Base-by-base conservation (phyloP, 2,888 invertebrate genomes). In the Thera obeliscata region DNA sequence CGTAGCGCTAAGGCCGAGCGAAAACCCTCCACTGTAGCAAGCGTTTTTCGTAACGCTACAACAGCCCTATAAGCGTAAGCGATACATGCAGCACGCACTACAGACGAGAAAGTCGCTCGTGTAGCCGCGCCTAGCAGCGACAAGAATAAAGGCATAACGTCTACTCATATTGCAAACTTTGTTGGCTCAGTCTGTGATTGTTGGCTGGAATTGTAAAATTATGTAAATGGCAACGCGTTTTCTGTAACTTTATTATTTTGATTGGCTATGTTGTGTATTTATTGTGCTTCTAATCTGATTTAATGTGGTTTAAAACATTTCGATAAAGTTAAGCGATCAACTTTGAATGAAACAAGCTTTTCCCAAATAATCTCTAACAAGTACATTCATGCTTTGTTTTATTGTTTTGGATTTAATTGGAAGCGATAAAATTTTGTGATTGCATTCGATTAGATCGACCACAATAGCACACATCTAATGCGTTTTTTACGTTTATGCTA, bases 121-220 rank as follows among this genome's bases (percentile, higher is more conserved):
- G 62, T 63, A 50, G 35, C 43, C 56, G 56, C 35, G 35, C 56
- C 60, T 5, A 36, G 46, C 55, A 65, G 64, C 62, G 63, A 61
- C 62, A 74, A 71, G 71, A 73, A 71, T 73, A 71, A 73, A 74
- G 69, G 70, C 74, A 72, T 74, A 71, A 74, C 72, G 67, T 66
- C 68, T 68, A 69, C 71, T 71, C 67, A 69, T 74, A 70, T 66
- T 71, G 69, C 64, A 71, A 75, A 72, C 73, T 76, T 70, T 71
- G 71, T 71, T 75, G 71, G 74, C 74, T 69, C 71, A 69, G 70
- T 68, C 75, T 74, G 67, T 74, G 70, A 74, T 74, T 76, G 74
- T 72, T 74, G 70, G 66, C 66, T 62, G 70, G 70, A 68, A 76
- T 74, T 71, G 70, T 65, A 61, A 72, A 74, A 71, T 74, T 75